Evolutionary conservation across 2,888 invertebrate genomes (phyloP).

Genomic region (Nomada lathburiana): DNA sequence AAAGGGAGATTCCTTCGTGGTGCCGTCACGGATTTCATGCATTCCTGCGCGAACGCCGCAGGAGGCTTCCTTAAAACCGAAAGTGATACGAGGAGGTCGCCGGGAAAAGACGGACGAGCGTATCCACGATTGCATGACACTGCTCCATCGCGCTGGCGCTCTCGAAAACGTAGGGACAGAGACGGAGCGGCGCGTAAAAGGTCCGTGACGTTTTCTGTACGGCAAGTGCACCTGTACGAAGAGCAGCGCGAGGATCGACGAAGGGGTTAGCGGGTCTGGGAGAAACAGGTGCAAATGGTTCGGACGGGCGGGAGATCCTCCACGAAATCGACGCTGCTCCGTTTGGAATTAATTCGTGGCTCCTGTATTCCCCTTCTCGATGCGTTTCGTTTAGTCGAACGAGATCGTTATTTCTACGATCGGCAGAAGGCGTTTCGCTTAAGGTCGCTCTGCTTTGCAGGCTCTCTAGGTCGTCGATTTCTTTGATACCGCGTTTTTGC

Average conservation of each 20-base stretch:
- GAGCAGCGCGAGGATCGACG: slow-evolving; percentile 14
- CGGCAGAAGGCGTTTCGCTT: background rate
- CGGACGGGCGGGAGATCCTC: background rate
- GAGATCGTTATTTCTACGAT: background rate
- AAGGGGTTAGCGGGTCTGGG: slow-evolving; percentile 13
- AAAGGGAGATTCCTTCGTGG: slow-evolving; percentile 79
- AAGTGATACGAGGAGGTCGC: slow-evolving; percentile 72
- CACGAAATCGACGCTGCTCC: background rate
- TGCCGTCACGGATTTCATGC: slow-evolving; percentile 79
- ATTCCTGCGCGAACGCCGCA: slow-evolving; percentile 72
- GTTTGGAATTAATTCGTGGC: too few relatives aligned
- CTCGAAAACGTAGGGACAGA: slow-evolving; percentile 16
- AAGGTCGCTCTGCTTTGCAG: background rate
- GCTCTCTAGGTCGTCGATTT: slow-evolving; percentile 28
- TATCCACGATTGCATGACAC: slow-evolving; percentile 30
- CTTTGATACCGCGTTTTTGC: slow-evolving; percentile 26
- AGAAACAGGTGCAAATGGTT: slow-evolving; percentile 49
- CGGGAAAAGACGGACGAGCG: slow-evolving; percentile 42
- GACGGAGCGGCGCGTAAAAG: slow-evolving; percentile 36
- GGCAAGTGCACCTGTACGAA: slow-evolving; percentile 49
- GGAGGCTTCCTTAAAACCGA: slow-evolving; percentile 77
- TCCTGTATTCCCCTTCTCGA: background rate
- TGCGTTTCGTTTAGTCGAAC: too few relatives aligned
- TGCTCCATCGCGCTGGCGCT: slow-evolving; percentile 26
- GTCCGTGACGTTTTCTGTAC: slow-evolving; percentile 7